phyloP scores from a whole-genome alignment of 1,140 invertebrate genomes.

The Brachionus rotundiformis region DNA sequence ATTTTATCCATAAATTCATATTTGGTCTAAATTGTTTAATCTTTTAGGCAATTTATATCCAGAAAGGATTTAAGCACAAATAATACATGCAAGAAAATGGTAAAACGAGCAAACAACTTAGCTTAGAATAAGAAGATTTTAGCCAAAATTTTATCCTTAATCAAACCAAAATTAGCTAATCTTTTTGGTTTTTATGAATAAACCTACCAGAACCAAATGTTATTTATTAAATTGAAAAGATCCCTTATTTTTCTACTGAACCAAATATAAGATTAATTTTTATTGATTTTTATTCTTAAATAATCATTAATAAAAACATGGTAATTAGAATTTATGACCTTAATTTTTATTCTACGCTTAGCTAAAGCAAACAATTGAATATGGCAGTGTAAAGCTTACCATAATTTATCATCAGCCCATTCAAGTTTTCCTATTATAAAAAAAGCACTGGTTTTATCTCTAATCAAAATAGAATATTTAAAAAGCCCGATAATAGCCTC shows the following conservation, averaged over 20 bases:
- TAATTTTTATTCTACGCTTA: neutral
- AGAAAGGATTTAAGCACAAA: slow-evolving; percentile 9
- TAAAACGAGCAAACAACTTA: neutral
- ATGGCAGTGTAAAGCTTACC: neutral
- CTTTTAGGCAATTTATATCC: slow-evolving; percentile 17
- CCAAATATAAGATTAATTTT: slow-evolving; percentile 5
- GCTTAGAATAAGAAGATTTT: neutral
- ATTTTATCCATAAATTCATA: neutral
- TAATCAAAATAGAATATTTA: neutral
- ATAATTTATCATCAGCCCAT: neutral
- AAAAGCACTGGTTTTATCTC: neutral
- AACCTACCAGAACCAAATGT: neutral
- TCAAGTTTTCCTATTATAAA: neutral
- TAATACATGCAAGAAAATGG: slow-evolving; percentile 3
- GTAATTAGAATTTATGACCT: slow-evolving; percentile 15
- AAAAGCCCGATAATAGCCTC: neutral
- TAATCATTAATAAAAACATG: slow-evolving; percentile 18
- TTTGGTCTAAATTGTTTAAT: slow-evolving; percentile 25
- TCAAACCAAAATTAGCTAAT: slow-evolving; percentile 33
- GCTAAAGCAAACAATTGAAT: slow-evolving; percentile 12
- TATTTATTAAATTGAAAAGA: neutral
- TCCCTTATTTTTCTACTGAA: neutral
- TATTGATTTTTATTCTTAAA: slow-evolving; percentile 44
- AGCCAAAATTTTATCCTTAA: slow-evolving; percentile 26
- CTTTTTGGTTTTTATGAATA: slow-evolving; percentile 2